Evolutionary conservation across 2,113 vertebrate genomes (phyloP).

Genomic region (Gnathonemus longibarbis): DNA sequence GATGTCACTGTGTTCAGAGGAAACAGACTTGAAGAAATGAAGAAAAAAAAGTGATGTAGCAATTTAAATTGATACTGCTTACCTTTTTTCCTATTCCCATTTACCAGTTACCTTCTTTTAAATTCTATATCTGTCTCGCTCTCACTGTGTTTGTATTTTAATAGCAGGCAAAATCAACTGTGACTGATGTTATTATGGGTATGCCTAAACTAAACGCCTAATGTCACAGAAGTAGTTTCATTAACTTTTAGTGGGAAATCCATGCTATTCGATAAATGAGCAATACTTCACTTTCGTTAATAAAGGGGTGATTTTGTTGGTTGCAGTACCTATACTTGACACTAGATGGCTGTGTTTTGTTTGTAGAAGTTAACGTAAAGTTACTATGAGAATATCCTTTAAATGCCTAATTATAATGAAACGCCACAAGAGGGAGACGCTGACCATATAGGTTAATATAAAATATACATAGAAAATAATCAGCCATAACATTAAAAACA

Average conservation of each 20-base stretch:
- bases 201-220: conserved; percentile 47
- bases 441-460: background rate
- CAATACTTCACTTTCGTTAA: conserved; percentile 47
- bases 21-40: conserved; percentile 52
- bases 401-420: conserved; percentile 3
- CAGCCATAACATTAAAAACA: background rate
- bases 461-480: background rate
- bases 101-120: conserved; percentile 47
- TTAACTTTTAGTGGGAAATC: conserved; percentile 44
- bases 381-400: background rate
- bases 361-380: conserved; percentile 49
- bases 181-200: conserved; percentile 65
- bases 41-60: conserved; percentile 57
- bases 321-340: conserved; percentile 69
- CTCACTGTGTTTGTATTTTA: conserved; percentile 66
- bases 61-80: conserved; percentile 53
- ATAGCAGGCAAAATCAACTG: conserved; percentile 61
- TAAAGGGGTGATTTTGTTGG: conserved; percentile 46
- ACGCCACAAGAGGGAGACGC: background rate
- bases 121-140: conserved; percentile 54
- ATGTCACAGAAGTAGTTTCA: conserved; percentile 47
- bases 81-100: conserved; percentile 53
- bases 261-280: conserved; percentile 44
- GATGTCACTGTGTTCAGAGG: conserved; percentile 48
- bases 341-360: conserved; percentile 73